phyloP scores from a whole-genome alignment of 2,888 invertebrate species.

The Selenia dentaria region DNA sequence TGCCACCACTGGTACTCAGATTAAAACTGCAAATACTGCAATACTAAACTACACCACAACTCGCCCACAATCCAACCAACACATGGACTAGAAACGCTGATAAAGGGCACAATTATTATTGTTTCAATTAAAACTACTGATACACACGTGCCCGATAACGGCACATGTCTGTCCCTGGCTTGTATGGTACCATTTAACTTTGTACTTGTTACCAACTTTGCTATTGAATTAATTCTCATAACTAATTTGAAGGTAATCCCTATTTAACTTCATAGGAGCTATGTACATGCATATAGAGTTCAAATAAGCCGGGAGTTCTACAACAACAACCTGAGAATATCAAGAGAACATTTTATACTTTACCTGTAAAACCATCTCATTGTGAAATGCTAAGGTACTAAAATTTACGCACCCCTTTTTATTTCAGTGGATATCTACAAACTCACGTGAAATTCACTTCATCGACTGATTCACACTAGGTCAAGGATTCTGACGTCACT shows the following conservation, averaged over 20 bases:
- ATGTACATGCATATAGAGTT: too few relatives aligned
- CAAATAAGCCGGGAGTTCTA: too few relatives aligned
- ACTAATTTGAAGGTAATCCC: not conserved
- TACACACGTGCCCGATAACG: slow-evolving; percentile 20
- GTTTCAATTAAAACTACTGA: slow-evolving; percentile 22
- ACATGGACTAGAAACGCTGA: slow-evolving; percentile 14
- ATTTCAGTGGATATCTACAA: too few relatives aligned
- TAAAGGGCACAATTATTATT: slow-evolving; percentile 18
- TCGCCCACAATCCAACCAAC: slow-evolving; percentile 13
- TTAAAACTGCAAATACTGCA: too few relatives aligned
- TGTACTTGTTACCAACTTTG: not conserved
- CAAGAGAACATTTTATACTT: too few relatives aligned
- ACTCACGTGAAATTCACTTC: too few relatives aligned
- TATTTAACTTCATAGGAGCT: too few relatives aligned
- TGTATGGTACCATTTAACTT: slow-evolving; percentile 6
- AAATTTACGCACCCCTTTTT: too few relatives aligned
- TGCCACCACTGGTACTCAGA: too few relatives aligned
- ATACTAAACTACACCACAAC: not conserved
- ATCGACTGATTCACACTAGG: slow-evolving; percentile 8
- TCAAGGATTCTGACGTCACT: slow-evolving; percentile 26
- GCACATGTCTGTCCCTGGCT: slow-evolving; percentile 10
- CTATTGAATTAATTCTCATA: not conserved
- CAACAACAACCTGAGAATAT: too few relatives aligned
- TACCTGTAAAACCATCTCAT: too few relatives aligned
- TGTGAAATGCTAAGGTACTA: too few relatives aligned